Evolutionary conservation across 2,797 vertebrate species (phyloP).

Genomic region (Poeciliopsis turneri): DNA sequence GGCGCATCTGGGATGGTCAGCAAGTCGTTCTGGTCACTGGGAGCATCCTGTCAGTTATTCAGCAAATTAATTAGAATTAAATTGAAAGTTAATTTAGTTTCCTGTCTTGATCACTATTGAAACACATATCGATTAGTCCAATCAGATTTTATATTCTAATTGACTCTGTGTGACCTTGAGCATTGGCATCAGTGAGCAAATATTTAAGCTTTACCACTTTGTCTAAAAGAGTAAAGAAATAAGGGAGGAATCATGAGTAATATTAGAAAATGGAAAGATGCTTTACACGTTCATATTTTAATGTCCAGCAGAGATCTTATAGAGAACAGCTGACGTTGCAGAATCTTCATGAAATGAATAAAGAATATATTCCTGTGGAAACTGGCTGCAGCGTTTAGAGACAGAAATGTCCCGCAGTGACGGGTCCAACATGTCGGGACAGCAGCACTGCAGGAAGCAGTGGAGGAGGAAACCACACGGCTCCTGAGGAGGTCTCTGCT

Average conservation of each 20-base stretch:
- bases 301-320: background rate
- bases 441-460: background rate
- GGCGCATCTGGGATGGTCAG: background rate
- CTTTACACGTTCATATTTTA: background rate
- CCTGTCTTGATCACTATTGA: background rate
- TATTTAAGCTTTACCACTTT: background rate
- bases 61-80: background rate
- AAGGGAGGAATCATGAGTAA: background rate
- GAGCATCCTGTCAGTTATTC: background rate
- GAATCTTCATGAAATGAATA: background rate
- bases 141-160: background rate
- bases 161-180: background rate
- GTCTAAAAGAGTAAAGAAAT: background rate
- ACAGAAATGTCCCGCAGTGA: background rate
- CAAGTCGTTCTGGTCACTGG: background rate
- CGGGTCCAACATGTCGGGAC: background rate
- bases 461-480: background rate
- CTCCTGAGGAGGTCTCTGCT: background rate
- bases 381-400: background rate
- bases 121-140: background rate
- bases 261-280: background rate
- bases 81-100: background rate
- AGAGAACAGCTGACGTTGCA: background rate
- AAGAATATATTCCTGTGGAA: background rate
- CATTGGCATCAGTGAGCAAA: background rate